Evolutionary conservation across 2,797 vertebrate genomes (phyloP).

Genomic region (Betta splendens): DNA sequence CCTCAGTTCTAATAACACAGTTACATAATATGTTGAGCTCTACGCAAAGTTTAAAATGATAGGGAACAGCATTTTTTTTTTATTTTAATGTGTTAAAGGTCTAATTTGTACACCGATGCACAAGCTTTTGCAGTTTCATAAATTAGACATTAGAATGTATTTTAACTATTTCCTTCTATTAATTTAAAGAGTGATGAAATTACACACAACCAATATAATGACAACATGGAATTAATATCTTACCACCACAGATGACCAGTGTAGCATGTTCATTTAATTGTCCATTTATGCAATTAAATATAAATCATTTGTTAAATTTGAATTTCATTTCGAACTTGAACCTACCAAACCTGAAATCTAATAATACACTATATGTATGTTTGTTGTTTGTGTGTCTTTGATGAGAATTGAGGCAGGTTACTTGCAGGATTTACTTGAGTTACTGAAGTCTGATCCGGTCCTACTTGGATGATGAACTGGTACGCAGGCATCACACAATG

Average conservation of each 20-base stretch:
- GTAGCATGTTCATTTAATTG: too few species aligned
- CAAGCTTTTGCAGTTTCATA: too few species aligned
- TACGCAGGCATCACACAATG: slow-evolving; percentile 79
- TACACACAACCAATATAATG: neutral
- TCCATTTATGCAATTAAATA: neutral
- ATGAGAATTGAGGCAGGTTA: neutral
- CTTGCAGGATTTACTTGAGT: slow-evolving; percentile 10
- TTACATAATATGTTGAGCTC: neutral
- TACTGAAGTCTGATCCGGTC: slow-evolving; percentile 74
- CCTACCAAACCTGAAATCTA: neutral
- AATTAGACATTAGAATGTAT: neutral
- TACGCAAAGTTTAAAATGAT: neutral
- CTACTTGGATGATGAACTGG: slow-evolving; percentile 81
- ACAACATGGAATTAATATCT: neutral
- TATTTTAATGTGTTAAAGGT: neutral
- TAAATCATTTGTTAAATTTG: too few species aligned
- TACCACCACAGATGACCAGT: neutral
- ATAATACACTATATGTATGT: neutral
- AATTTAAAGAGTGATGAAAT: neutral
- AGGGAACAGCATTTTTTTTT: neutral
- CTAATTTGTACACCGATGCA: neutral
- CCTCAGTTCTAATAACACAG: neutral
- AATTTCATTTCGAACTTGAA: neutral
- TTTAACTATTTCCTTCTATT: neutral
- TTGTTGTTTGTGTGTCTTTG: neutral